Evolutionary conservation across 2,113 vertebrate species (phyloP).

Genomic region (Smithornis capensis): DNA sequence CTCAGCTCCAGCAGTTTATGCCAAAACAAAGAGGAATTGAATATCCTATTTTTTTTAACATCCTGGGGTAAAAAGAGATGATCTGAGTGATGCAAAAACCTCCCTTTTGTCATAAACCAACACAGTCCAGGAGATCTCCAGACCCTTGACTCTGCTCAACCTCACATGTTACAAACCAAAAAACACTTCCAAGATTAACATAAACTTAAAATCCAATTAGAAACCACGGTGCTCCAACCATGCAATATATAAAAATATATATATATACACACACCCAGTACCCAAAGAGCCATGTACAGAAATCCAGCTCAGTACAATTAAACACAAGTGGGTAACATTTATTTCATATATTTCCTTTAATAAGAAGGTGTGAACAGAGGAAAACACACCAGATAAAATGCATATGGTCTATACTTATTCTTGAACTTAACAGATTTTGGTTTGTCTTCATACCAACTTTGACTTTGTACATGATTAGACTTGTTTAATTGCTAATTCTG

Average conservation of each 20-base stretch:
- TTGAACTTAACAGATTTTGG: slow-evolving; percentile 42
- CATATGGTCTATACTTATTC: slow-evolving; percentile 26
- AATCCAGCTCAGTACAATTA: background rate
- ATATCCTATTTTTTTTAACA: background rate
- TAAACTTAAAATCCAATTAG: background rate
- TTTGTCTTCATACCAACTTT: slow-evolving; percentile 57
- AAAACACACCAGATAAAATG: background rate
- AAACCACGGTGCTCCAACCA: background rate
- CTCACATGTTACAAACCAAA: background rate
- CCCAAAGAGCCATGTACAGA: background rate
- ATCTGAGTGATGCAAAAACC: background rate
- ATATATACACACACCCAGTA: fast-evolving
- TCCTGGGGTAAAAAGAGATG: background rate
- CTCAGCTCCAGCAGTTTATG: background rate
- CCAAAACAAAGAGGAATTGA: background rate
- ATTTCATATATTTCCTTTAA: background rate
- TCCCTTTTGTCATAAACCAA: background rate
- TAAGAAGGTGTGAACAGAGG: slow-evolving; percentile 23
- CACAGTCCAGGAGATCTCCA: background rate
- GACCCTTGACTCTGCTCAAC: background rate
- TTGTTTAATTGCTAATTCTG: slow-evolving; percentile 64
- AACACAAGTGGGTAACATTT: slow-evolving; percentile 31
- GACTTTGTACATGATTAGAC: slow-evolving; percentile 54
- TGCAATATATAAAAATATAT: fast-evolving
- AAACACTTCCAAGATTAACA: background rate